Percentiles rank a stretch among this genome's conserved stretches.
Evolutionary conservation across 2,797 vertebrate species (phyloP).

Genomic region (Sebastes hopkinsi): DNA sequence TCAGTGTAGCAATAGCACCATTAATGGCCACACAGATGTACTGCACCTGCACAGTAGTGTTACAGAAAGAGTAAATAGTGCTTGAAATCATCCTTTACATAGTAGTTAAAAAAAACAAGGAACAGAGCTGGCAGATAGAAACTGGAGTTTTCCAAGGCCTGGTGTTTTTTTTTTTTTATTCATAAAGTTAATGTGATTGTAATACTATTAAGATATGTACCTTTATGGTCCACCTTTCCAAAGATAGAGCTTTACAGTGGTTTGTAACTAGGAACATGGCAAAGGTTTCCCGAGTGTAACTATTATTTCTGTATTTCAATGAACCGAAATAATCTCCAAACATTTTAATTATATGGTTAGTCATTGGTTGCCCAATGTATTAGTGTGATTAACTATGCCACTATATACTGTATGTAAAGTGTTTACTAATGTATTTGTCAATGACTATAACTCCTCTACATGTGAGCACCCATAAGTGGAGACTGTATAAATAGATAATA

Average conservation of each 20-base stretch:
- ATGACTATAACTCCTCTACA: too few species aligned
- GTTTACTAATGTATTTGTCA: neutral
- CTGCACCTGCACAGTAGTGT: slow-evolving; percentile 35
- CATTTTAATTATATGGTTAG: neutral
- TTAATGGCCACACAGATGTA: slow-evolving; percentile 28
- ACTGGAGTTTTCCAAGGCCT: neutral
- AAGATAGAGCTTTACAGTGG: neutral
- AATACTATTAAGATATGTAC: neutral
- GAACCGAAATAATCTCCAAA: neutral
- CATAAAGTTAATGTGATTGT: neutral
- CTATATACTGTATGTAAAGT: neutral
- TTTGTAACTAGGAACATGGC: neutral
- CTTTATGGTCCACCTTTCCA: neutral
- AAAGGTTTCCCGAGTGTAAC: neutral
- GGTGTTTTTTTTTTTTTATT: neutral
- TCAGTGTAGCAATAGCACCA: slow-evolving; percentile 29
- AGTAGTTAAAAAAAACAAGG: neutral
- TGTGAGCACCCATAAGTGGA: neutral
- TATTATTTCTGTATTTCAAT: neutral
- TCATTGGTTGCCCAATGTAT: neutral
- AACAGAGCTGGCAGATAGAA: neutral
- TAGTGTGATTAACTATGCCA: neutral
- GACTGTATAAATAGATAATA: neutral
- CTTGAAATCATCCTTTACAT: neutral
- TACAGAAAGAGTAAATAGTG: neutral